Evolutionary conservation across 2,113 vertebrate species (phyloP).

Genomic region (Dicrurus megarhynchus): DNA sequence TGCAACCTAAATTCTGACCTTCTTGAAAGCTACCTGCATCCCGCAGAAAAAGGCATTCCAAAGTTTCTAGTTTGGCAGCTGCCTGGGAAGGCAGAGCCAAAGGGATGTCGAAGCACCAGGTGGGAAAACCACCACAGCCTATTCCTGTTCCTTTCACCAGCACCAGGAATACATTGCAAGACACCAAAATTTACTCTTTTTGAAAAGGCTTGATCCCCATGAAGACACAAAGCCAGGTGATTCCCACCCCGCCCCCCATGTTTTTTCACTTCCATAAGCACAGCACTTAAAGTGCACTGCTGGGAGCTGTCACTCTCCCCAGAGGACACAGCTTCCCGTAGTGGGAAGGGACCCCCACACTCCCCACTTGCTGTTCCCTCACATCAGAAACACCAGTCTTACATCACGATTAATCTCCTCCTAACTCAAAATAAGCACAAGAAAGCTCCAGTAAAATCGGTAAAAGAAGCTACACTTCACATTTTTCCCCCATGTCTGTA

Average conservation of each 20-base stretch:
- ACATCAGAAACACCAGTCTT: background rate
- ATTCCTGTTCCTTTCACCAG: background rate
- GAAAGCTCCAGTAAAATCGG: background rate
- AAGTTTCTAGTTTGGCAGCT: background rate
- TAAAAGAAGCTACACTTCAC: background rate
- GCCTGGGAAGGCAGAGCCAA: background rate
- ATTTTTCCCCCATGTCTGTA: background rate
- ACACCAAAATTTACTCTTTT: background rate
- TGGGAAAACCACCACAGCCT: background rate
- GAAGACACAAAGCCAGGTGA: background rate
- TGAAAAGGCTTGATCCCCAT: background rate
- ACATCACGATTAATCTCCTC: background rate
- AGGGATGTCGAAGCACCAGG: fast-evolving
- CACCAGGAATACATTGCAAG: background rate
- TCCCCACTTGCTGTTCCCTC: background rate
- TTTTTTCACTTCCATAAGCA: background rate
- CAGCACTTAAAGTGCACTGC: background rate
- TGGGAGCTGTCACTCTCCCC: background rate
- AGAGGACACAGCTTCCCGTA: background rate
- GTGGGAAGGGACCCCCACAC: background rate
- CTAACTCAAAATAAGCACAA: background rate
- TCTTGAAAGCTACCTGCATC: background rate
- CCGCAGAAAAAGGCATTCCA: background rate
- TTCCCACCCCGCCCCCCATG: fast-evolving
- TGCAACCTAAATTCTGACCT: background rate